These are phyloP conservation scores for Falco punctatus DNA, from an alignment of 2,113 vertebrate species.

Conservation along the genomic window DNA sequence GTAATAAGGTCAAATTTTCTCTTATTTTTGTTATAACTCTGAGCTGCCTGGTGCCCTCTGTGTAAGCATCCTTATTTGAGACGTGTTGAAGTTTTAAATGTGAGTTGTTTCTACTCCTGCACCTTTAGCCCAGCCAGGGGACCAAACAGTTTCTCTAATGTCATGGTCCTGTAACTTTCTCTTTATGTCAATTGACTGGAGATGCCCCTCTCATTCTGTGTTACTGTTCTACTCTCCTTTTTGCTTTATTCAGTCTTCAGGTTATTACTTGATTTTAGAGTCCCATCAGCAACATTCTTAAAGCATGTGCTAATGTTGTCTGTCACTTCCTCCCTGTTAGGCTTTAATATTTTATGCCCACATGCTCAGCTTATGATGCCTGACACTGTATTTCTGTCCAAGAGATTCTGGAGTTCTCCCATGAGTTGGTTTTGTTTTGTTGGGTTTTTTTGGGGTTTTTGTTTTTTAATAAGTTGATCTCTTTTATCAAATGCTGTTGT, in stretches of 20 bases:
- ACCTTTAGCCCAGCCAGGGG: not conserved
- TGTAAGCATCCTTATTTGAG: slow-evolving; percentile 75
- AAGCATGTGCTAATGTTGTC: not conserved
- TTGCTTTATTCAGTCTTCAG: not conserved
- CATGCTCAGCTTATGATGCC: not conserved
- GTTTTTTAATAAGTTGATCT: not conserved
- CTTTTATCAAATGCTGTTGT: not conserved
- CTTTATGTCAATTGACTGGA: not conserved
- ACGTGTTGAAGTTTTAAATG: slow-evolving; percentile 49
- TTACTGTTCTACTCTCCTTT: not conserved
- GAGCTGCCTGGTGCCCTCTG: slow-evolving; percentile 63
- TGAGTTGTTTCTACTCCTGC: not conserved
- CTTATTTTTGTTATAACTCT: slow-evolving; percentile 73
- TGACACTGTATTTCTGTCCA: not conserved
- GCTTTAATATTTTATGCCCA: not conserved
- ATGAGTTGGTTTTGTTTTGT: not conserved
- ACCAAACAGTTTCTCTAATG: not conserved
- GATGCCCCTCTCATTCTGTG: not conserved
- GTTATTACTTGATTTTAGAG: not conserved
- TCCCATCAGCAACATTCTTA: not conserved
- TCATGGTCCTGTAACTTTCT: not conserved
- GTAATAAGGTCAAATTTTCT: slow-evolving; percentile 66
- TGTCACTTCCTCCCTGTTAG: not conserved
- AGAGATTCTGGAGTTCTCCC: not conserved
- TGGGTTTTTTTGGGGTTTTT: no score